Percentiles rank a stretch among this genome's conserved stretches.
These are phyloP conservation scores for Omphaloscelis lunosa DNA, from an alignment of 2,888 invertebrate genomes.

Conservation along the genomic window DNA sequence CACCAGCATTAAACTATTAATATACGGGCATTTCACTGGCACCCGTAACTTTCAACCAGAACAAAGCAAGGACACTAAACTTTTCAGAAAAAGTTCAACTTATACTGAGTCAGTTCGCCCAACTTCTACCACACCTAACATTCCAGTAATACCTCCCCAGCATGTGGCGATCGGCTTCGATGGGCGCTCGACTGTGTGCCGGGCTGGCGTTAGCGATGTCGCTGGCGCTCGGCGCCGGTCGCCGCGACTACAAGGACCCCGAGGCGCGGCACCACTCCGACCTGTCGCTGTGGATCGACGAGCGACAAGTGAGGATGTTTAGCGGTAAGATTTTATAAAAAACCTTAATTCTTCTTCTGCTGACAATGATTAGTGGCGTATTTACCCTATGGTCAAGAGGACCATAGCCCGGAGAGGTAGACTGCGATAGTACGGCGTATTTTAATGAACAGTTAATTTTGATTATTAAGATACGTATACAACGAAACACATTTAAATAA, in stretches of 20 bases:
- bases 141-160: constrained; percentile 62
- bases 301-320: constrained; percentile 97
- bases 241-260: constrained; percentile 83
- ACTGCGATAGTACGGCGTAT: background rate
- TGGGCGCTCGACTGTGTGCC: constrained; percentile 84
- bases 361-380: background rate
- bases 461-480: too few species aligned
- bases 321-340: constrained; percentile 91
- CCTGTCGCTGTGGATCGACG: constrained; percentile 97
- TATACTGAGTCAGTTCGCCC: background rate
- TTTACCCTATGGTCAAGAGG: background rate
- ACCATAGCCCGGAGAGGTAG: background rate
- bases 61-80: background rate
- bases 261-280: constrained; percentile 87
- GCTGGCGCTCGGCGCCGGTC: constrained; percentile 82
- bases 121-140: constrained; percentile 32
- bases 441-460: background rate
- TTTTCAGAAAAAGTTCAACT: background rate
- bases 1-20: background rate
- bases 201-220: constrained; percentile 85
- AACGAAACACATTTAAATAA: too few species aligned
- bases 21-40: background rate
- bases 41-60: background rate
- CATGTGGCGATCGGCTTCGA: constrained; percentile 83
- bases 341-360: background rate